Evolutionary conservation across 2,113 vertebrate species (phyloP).

Genomic region (Tragelaphus imberbis): DNA sequence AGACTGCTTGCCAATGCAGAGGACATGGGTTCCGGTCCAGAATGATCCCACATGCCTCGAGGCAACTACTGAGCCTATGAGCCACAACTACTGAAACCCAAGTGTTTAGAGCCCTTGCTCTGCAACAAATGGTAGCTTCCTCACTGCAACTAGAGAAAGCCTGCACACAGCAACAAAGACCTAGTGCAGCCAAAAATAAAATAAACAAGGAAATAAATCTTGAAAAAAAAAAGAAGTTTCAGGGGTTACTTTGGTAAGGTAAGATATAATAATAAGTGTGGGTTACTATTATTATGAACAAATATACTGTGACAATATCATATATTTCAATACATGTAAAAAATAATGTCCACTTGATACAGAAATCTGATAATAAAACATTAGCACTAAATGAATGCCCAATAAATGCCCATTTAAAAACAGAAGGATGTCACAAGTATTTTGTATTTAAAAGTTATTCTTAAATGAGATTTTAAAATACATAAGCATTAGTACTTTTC

Average conservation of each 20-base stretch:
- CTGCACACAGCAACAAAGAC: background rate
- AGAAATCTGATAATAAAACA: background rate
- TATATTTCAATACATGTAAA: background rate
- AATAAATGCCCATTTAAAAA: background rate
- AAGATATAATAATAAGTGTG: background rate
- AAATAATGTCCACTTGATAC: background rate
- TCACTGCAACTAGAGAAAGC: background rate
- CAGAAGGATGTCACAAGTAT: background rate
- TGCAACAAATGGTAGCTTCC: background rate
- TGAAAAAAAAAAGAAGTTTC: background rate
- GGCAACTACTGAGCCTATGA: background rate
- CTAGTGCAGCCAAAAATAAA: background rate
- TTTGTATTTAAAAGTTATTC: conserved; percentile 14
- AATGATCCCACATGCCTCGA: background rate
- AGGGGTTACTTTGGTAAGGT: background rate
- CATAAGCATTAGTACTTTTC: background rate
- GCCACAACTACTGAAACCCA: background rate
- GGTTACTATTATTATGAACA: background rate
- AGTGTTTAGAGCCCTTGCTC: background rate
- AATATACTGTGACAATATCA: background rate
- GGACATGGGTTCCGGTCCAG: background rate
- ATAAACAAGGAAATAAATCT: background rate
- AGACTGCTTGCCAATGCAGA: background rate
- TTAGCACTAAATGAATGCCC: background rate
- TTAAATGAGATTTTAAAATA: background rate